Base-by-base conservation (phyloP, 2,888 invertebrate species). In the Bhutanitis thaidina region DNA sequence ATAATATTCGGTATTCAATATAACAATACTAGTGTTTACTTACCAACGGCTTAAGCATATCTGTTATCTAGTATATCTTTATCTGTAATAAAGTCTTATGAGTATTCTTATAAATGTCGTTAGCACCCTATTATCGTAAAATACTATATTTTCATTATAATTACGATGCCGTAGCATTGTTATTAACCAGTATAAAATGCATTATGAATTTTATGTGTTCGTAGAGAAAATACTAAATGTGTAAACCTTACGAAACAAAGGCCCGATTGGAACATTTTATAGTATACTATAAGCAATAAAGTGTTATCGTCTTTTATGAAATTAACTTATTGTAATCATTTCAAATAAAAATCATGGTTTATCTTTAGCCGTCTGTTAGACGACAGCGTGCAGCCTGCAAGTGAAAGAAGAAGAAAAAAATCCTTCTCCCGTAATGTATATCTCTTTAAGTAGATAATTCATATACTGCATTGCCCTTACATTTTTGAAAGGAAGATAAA, bases 111-210 rank as follows among this genome's bases (percentile, higher is more conserved):
- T 7, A 34, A 15, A 47, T 47, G 20, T 14, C 34, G 34, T 47
- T 25, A 39, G 20, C 25, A 12, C 27, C 39, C 10, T 32, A 29
- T n/a, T 27, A 48, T 15, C 27, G 25, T 13, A 34, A 30, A 48
- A 47, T 27, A 1, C 16, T 20, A 30, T 38, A 49, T 25, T 15
- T 14, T 37, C 36, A 37, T 49, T 41, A 45, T 36, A 36, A 45
- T 30, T 35, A 16, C 27, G 16, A 40, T 13, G 34, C 25, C 7
- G 16, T 36, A 36, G 41, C 15, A 30, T 36, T 41, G 20, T 46
- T 29, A 36, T 45, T 14, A 27, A 16, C 25, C 15, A 14, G 27
- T 32, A 14, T 45, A 13, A 25, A 25, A 14, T 41, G 9, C 16
- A 8, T 36, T 30, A 32, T 15, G 45, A 41, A 13, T 14, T n/a